These are phyloP conservation scores for Acanthosepion pharaonis DNA, from an alignment of 2,888 invertebrate genomes.

Conservation along the genomic window DNA sequence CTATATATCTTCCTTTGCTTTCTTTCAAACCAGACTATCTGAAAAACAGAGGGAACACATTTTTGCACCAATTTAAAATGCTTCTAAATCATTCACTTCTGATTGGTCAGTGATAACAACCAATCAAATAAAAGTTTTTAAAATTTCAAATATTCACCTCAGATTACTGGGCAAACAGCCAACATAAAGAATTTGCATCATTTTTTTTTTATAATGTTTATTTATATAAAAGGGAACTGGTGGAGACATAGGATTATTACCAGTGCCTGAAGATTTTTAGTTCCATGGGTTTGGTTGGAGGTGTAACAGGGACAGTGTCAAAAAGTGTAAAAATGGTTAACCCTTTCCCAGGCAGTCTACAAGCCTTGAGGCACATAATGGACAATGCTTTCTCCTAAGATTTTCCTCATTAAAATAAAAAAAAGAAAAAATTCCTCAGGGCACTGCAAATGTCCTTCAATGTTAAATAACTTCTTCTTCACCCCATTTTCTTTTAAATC, in stretches of 20 bases:
- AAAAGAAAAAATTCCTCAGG: background rate
- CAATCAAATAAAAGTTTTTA: background rate
- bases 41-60: background rate
- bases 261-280: background rate
- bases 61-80: background rate
- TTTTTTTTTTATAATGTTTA: background rate
- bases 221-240: background rate
- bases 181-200: background rate
- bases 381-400: conserved; percentile 7
- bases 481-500: background rate
- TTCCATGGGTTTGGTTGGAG: background rate
- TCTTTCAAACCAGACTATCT: background rate
- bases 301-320: background rate
- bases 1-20: background rate
- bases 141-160: background rate
- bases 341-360: background rate
- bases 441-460: background rate
- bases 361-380: background rate
- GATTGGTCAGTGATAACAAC: background rate
- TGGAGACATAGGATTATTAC: background rate
- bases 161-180: background rate
- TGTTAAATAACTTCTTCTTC: background rate
- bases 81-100: too few species aligned
- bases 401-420: background rate
- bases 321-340: background rate